Percentiles rank a stretch among this genome's conserved stretches.
phyloP scores from a whole-genome alignment of 2,797 vertebrate genomes.

The Pteropus rufus region DNA sequence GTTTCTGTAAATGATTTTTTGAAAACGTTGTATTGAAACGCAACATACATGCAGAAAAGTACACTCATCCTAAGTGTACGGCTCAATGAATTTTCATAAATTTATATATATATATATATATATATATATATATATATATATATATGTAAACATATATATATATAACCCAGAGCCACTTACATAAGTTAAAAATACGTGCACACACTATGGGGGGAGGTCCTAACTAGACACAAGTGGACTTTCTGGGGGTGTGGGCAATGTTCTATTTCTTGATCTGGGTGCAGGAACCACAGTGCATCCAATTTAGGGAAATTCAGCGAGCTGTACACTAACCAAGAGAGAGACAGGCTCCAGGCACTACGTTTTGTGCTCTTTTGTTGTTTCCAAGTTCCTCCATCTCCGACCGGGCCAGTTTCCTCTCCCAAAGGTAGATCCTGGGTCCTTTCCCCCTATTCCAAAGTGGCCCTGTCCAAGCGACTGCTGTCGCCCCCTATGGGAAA shows the following conservation, averaged over 20 bases:
- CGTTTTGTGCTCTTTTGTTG: too few species aligned
- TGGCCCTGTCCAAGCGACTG: neutral
- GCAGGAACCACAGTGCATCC: neutral
- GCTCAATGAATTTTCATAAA: neutral
- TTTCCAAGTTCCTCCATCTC: neutral
- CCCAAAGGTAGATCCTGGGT: neutral
- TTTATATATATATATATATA: neutral
- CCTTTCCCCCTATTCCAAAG: too few species aligned
- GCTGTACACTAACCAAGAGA: neutral
- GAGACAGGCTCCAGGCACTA: neutral
- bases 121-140: neutral
- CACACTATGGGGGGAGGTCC: neutral
- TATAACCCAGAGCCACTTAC: neutral
- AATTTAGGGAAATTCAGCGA: neutral
- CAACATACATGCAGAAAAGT: neutral
- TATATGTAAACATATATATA: too few species aligned
- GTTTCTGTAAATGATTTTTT: neutral
- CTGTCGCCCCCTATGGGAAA: neutral
- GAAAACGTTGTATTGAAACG: neutral
- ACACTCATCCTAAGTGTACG: neutral
- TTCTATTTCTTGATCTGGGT: neutral
- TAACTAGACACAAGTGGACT: neutral
- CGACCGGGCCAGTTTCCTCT: neutral
- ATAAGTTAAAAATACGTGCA: neutral
- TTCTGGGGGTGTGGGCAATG: neutral